A percentile compares a stretch with the other conserved stretches of the same genome.
Evolutionary conservation across 2,888 invertebrate species (phyloP).

Genomic region (Busseola fusca): DNA sequence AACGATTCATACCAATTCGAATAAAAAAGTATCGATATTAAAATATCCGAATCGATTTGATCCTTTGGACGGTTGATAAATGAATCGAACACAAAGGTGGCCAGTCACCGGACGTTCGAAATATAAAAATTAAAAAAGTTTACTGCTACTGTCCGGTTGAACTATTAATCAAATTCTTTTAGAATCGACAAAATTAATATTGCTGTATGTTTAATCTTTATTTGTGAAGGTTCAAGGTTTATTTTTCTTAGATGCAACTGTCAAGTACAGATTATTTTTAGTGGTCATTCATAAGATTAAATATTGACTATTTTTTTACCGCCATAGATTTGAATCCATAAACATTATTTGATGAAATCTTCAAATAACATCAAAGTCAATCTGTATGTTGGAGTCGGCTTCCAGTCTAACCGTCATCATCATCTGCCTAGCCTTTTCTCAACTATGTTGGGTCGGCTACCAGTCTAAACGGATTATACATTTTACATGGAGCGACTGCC

Average conservation of each 20-base stretch:
- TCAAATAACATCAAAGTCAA: background rate
- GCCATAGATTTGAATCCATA: background rate
- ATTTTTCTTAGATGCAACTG: slow-evolving; percentile 16
- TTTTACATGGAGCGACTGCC: too few relatives aligned
- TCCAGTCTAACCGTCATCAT: background rate
- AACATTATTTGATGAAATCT: background rate
- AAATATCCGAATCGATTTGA: slow-evolving; percentile 63
- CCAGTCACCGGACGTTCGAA: slow-evolving; percentile 74
- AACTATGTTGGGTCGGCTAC: too few relatives aligned
- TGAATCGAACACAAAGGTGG: slow-evolving; percentile 75
- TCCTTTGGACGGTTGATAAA: slow-evolving; percentile 73
- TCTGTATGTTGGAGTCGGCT: background rate
- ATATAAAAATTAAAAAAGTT: slow-evolving; percentile 64
- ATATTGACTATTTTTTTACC: slow-evolving; percentile 17
- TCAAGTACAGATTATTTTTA: slow-evolving; percentile 1
- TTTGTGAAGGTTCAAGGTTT: background rate
- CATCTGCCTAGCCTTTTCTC: too few relatives aligned
- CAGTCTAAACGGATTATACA: too few relatives aligned
- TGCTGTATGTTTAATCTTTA: slow-evolving; percentile 20
- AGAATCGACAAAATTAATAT: slow-evolving; percentile 56
- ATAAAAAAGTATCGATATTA: slow-evolving; percentile 80
- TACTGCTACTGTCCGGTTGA: slow-evolving; percentile 78
- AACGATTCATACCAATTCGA: slow-evolving; percentile 65
- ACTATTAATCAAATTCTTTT: slow-evolving; percentile 84
- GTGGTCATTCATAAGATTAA: slow-evolving; percentile 51